Evolutionary conservation across 2,113 vertebrate genomes (phyloP), one percentile per base, ranked within the genome.

Genomic region (Triplophysa dalaica): DNA sequence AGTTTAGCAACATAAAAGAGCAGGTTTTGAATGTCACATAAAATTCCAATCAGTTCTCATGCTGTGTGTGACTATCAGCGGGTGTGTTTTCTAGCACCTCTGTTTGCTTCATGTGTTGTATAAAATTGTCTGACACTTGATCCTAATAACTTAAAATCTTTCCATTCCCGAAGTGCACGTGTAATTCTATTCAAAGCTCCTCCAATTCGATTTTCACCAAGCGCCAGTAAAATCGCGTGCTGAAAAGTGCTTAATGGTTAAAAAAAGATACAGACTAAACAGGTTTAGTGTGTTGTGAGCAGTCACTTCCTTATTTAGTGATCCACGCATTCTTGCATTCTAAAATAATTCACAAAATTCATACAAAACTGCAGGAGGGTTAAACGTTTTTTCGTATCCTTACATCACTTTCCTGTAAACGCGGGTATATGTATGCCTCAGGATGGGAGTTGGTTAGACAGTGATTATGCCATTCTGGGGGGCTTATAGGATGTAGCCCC

Each of bases 401-500:
- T 72, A 21, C 50, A 58, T 58, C 1, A 58, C 10, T 72, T 33
- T 58, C 52, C 70, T 73, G 70, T 54, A 58, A 29, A 58, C 14
- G n/a, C 3, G 33, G 33, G 70, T 16, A 33, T 38, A 50, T 9
- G 3, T 1, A 16, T 17, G 54, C 33, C 29, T 73, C 70, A 43
- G 70, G 54, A 61, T 74, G 70, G 70, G 70, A 73, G 19, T 58
- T 38, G 50, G 11, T 38, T 72, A 58, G 54, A 13, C 29, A 22
- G 33, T 4, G 19, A 60, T 73, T 43, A 43, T 24, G n/a, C n/a
- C 54, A 17, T 73, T 73, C 13, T 60, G 52, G 24, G 13, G 41
- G 14, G 72, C 38, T 45, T 41, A 62, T n/a, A 19, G 56, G 14
- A 26, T 26, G 21, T 4, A 17, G 72, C 4, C 58, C 56, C 62